Percentiles rank a stretch among this genome's conserved stretches.
Evolutionary conservation across 2,888 invertebrate species (phyloP).

Genomic region (Syrista parreyssii): DNA sequence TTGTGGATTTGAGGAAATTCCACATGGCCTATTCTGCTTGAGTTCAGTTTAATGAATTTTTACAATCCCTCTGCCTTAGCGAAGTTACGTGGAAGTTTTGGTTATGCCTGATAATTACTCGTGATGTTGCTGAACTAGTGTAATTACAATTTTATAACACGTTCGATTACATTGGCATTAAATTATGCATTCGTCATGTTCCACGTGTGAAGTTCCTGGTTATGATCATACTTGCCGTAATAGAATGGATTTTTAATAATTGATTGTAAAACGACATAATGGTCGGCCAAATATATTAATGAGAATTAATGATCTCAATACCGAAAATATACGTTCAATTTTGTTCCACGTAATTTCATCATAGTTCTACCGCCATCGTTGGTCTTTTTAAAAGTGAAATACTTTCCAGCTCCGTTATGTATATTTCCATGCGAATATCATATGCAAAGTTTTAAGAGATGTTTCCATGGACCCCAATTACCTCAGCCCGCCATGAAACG

Average conservation of each 20-base stretch:
- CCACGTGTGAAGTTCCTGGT: too few relatives aligned
- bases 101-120: not conserved
- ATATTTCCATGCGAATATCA: not conserved
- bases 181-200: not conserved
- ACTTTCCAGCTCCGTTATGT: not conserved
- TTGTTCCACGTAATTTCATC: not conserved
- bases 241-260: too few relatives aligned
- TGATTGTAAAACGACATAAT: too few relatives aligned
- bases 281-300: too few relatives aligned
- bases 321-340: too few relatives aligned
- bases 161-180: not conserved
- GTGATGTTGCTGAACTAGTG: not conserved
- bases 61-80: not conserved
- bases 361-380: not conserved
- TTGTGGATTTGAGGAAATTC: not conserved
- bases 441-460: not conserved
- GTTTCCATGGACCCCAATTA: not conserved
- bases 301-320: not conserved
- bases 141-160: not conserved
- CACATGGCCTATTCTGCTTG: not conserved
- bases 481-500: not conserved
- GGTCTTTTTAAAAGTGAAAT: not conserved
- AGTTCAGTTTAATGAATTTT: not conserved
- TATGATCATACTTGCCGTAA: too few relatives aligned
- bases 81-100: not conserved